A percentile compares a stretch with the other conserved stretches of the same genome.
These are phyloP conservation scores for Plestiodon gilberti DNA, from an alignment of 2,113 vertebrate species.

Conservation along the genomic window DNA sequence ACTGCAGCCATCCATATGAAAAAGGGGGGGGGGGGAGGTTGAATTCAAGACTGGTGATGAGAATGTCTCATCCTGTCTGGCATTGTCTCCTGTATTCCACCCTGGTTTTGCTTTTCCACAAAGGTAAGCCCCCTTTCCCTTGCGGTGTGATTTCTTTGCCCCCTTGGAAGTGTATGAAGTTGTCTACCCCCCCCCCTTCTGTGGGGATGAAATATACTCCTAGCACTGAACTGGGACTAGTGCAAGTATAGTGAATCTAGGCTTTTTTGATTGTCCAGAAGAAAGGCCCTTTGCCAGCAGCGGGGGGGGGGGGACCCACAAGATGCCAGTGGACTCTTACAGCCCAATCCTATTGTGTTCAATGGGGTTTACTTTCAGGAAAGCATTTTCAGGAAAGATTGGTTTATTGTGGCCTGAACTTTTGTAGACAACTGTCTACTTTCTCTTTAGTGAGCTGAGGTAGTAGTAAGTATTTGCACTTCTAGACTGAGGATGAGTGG, in stretches of 20 bases:
- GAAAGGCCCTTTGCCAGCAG: background rate
- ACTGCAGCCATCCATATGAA: background rate
- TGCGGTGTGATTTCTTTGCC: background rate
- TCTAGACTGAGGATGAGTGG: background rate
- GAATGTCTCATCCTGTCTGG: background rate
- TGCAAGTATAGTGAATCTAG: background rate
- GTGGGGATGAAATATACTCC: background rate
- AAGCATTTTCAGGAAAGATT: background rate
- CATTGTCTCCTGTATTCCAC: background rate
- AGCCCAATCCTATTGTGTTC: too few species aligned
- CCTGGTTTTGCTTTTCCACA: background rate
- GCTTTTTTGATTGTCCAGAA: background rate
- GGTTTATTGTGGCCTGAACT: background rate
- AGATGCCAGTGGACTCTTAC: background rate
- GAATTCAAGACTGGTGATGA: background rate
- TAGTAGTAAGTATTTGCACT: too few species aligned
- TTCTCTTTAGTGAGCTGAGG: too few species aligned
- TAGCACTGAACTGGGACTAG: background rate
- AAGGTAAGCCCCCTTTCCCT: background rate
- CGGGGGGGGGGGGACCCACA: background rate
- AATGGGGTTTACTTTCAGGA: background rate
- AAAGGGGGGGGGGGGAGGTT: too few species aligned
- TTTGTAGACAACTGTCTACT: too few species aligned
- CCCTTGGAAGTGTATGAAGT: background rate
- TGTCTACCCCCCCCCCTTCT: background rate